Evolutionary conservation across 2,113 vertebrate species (phyloP).

Genomic region (Tachuris rubrigastra): DNA sequence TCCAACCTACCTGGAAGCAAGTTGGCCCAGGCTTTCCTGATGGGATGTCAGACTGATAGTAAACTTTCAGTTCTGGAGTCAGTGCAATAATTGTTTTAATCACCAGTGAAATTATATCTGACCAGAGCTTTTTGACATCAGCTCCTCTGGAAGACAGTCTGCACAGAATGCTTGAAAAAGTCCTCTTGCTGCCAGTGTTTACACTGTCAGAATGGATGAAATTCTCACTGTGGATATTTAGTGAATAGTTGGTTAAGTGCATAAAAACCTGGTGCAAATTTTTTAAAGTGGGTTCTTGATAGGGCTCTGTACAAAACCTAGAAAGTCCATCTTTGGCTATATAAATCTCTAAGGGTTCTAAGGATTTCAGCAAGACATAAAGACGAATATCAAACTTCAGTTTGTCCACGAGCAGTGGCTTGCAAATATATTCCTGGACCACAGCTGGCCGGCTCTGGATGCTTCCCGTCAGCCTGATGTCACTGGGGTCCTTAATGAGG

Average conservation of each 20-base stretch:
- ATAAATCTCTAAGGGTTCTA: constrained; percentile 95
- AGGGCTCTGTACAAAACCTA: constrained; percentile 95
- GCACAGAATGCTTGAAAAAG: constrained; percentile 91
- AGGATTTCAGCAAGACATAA: constrained; percentile 91
- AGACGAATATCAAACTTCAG: constrained; percentile 98
- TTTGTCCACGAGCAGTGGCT: constrained; percentile 92
- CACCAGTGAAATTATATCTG: constrained; percentile 94
- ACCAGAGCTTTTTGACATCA: constrained; percentile 95
- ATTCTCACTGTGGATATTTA: constrained; percentile 92
- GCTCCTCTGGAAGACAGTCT: constrained; percentile 87
- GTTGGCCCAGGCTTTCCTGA: constrained; percentile 92
- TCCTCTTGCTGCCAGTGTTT: constrained; percentile 95
- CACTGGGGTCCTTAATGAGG: constrained; percentile 92
- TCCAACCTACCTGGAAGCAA: constrained; percentile 89
- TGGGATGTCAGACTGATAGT: constrained; percentile 93
- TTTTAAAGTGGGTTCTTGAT: constrained; percentile 91
- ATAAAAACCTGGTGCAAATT: constrained; percentile 95
- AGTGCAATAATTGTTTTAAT: constrained; percentile 95
- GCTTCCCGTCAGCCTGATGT: constrained; percentile 78
- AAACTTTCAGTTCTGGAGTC: constrained; percentile 93
- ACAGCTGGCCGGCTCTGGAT: constrained; percentile 86
- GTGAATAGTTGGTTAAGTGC: constrained; percentile 97
- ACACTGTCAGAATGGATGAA: constrained; percentile 91
- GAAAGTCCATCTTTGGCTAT: constrained; percentile 96
- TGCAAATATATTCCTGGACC: constrained; percentile 95